Evolutionary conservation across 1,140 invertebrate species (phyloP), one percentile per base, ranked within the genome.

Genomic region (Drosophila sturtevanti): DNA sequence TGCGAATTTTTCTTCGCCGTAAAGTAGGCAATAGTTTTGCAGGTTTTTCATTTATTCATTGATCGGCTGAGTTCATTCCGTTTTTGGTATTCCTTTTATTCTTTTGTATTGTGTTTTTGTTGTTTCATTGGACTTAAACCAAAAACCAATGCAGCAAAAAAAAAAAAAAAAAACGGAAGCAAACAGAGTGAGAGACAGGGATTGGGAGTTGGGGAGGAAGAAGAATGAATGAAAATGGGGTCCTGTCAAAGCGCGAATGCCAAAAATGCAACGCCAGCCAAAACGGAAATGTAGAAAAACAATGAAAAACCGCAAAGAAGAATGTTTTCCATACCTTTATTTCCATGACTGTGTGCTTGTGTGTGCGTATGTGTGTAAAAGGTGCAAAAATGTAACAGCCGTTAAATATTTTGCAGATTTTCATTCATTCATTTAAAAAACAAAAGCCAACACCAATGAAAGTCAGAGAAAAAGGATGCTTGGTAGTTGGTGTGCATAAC

Each of bases 401-500:
- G 84, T 82, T 89, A 89, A 89, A 89, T 89, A 89, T 89, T 48
- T 87, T 89, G 67, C 80, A 77, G 84, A 89, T 84, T 87, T 84
- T 55, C 75, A 79, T 18, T 48, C 16, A 48, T 48, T 48, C 16
- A 48, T 21, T 21, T 21, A 44, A 1, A 9, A n/a, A 38, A 44
- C 14, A 44, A 18, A 48, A 35, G 11, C 34, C 34, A 35, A 12
- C 34, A 35, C 34, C 34, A 69, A 77, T 7, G 21, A 6, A 21
- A 34, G 18, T 14, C n/a, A 38, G 27, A 58, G 34, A 3, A 31
- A 31, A 31, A 31, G 27, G 27, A 4, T 31, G 27, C 1, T 6
- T 6, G 5, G 27, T 52, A 16, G 68, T 72, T 61, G 27, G 52
- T 31, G 52, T 79, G 74, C 81, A 85, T 85, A 85, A 85, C 87